Base-by-base conservation (phyloP, 2,797 vertebrate genomes). In the Psittacula echo region DNA sequence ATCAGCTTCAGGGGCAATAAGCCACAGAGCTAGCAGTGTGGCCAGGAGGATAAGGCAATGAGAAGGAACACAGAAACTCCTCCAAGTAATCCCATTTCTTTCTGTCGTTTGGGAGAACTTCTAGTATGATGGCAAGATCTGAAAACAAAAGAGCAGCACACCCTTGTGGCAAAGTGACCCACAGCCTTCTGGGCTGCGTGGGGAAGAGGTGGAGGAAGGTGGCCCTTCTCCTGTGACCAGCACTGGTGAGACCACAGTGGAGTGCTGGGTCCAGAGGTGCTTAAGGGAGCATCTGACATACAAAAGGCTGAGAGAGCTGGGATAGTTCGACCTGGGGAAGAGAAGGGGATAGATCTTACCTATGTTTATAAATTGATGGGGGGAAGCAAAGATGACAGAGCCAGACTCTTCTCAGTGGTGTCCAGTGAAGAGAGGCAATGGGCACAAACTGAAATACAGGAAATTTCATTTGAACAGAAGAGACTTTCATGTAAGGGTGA, bases 1-100 rank as follows among this genome's bases (percentile, higher is more conserved):
- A 95, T 48, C 75, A 96, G 83, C 45, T 87, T 86, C 71, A 67
- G 68, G 77, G 78, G 85, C 94, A 96, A 95, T 85, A 85, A 96
- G 65, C 23, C 83, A 93, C 39, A 62, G 53, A 54, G 44, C 34
- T 71, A 68, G 81, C 77, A 50, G 75, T 45, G 87, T 96, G 96
- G 92, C 93, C 93, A 93, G 75, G 90, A 79, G 85, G 60, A 75
- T 85, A 95, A 94, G 82, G 84, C 84, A 94, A 76, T 48, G 79
- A 92, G 74, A 82, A 96, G 81, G 91, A 97, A 95, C 85, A 95
- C 70, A 61, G 11, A 10, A 64, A 56, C 65, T 76, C 94, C 93
- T 77, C 80, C 79, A 88, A 77, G 80, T 87, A 97, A 96, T 94
- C 83, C 75, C 47, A 91, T 82, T 94, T 90, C 65, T 65, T 95